phyloP scores from a whole-genome alignment of 2,113 vertebrate species.

The Microcebus tavaratra region DNA sequence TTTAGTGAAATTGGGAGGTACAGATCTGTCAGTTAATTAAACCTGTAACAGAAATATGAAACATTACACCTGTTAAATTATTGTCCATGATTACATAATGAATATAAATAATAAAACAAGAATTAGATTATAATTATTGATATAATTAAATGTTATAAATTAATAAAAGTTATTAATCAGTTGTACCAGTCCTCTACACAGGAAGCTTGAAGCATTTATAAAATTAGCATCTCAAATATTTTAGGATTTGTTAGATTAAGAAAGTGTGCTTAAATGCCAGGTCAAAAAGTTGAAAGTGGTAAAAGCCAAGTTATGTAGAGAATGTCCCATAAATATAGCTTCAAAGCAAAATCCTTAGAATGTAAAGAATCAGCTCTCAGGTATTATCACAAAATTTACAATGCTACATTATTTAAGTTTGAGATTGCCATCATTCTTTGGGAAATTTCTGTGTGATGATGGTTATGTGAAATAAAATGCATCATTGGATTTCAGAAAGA shows the following conservation, averaged over 20 bases:
- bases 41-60: conserved; percentile 23
- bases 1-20: neutral
- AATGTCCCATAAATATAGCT: neutral
- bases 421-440: neutral
- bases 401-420: neutral
- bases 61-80: neutral
- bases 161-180: conserved; percentile 63
- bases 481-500: neutral
- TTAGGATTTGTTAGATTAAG: neutral
- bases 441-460: neutral
- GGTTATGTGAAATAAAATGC: neutral
- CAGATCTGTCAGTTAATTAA: conserved; percentile 63
- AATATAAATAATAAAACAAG: conserved; percentile 32
- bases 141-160: conserved; percentile 62
- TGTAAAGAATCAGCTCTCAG: accelerated
- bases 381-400: neutral
- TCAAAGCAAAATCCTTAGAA: neutral
- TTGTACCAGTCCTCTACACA: neutral
- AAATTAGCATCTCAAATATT: neutral
- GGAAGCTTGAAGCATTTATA: neutral
- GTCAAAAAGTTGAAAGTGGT: neutral
- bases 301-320: neutral
- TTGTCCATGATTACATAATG: neutral
- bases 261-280: neutral
- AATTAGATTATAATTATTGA: neutral